Evolutionary conservation across 2,797 vertebrate species (phyloP), one percentile per base, ranked within the genome.

Genomic region (Poliocrania exsul): DNA sequence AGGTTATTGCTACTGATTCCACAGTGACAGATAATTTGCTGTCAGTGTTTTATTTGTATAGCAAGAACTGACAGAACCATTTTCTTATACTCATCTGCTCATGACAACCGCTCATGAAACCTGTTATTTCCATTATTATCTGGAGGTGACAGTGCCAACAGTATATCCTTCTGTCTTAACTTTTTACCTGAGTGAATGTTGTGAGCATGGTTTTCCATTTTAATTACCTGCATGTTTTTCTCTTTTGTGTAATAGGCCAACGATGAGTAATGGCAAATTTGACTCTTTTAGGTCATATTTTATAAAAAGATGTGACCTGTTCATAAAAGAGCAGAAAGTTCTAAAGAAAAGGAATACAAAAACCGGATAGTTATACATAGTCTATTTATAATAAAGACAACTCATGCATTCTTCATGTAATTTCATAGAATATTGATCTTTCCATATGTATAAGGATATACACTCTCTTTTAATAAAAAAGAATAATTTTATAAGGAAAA

Each of bases 241-340:
- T 46, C 2, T 61, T 62, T 29, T 62, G 10, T 47, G 29, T 79
- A 33, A 51, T 17, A 73, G 4, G 6, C 7, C 62, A 73, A 57
- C 0, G 0, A 44, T 25, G 16, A 11, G 21, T 62, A 83, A 51
- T 35, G 24, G 3, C 10, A 3, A 46, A 10, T 35, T 31, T 61
- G 9, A 24, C 18, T 28, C 9, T n/a, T 73, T 62, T 67, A 56
- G 37, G 18, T 50, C 25, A 38, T 67, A 56, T 35, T 3, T 61
- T 77, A 62, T 31, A 62, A 83, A 83, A 56, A 79, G 16, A 35
- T 21, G 4, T 28, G 56, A 56, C 40, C 11, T 78, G 15, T 56
- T 67, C 21, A n/a, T 33, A 64, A 69, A 16, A 40, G 42, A 61
- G 5, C 5, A 67, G 42, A 54, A 20, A 61, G 25, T 66, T 78